phyloP scores from a whole-genome alignment of 2,113 vertebrate species.

The Brachyhypopomus occidentalis region DNA sequence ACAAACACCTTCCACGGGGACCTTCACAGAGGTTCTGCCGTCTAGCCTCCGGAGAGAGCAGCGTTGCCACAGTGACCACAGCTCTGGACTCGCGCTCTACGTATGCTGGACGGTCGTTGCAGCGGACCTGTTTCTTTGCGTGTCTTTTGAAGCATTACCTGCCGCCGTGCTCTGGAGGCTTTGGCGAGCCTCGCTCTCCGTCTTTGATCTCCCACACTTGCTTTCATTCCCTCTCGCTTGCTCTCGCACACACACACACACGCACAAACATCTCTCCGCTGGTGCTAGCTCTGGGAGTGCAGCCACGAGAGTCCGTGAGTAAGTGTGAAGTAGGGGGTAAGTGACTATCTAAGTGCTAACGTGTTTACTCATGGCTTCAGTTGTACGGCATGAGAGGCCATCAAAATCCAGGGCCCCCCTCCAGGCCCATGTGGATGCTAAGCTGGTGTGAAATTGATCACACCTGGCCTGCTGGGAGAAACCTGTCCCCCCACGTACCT shows the following conservation, averaged over 20 bases:
- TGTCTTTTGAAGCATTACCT: conserved; percentile 18
- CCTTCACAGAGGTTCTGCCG: conserved; percentile 31
- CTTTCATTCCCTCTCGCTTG: conserved; percentile 14
- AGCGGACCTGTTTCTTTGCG: neutral
- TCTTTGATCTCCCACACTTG: neutral
- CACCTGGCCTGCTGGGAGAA: conserved; percentile 24
- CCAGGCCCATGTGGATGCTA: conserved; percentile 21
- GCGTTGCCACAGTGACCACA: conserved; percentile 9
- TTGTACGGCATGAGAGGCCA: conserved; percentile 17
- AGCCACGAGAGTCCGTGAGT: conserved; percentile 41
- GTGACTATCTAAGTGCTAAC: conserved; percentile 37
- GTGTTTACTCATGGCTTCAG: conserved; percentile 39
- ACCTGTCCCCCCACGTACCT: neutral
- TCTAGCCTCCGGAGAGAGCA: conserved; percentile 12
- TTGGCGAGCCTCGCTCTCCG: conserved; percentile 26
- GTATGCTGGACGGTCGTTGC: neutral
- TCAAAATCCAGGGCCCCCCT: conserved; percentile 39
- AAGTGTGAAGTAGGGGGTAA: conserved; percentile 44
- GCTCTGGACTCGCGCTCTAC: neutral
- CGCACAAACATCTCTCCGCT: conserved; percentile 26
- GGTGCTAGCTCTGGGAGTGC: conserved; percentile 47
- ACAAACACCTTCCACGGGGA: conserved; percentile 47
- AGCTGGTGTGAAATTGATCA: conserved; percentile 47
- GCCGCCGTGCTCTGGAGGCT: conserved; percentile 27
- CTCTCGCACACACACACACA: conserved; percentile 15